Percentiles rank a stretch among this genome's conserved stretches.
Conservation (phyloP, 2,888 invertebrate species). For the Hydraecia micacea region DNA sequence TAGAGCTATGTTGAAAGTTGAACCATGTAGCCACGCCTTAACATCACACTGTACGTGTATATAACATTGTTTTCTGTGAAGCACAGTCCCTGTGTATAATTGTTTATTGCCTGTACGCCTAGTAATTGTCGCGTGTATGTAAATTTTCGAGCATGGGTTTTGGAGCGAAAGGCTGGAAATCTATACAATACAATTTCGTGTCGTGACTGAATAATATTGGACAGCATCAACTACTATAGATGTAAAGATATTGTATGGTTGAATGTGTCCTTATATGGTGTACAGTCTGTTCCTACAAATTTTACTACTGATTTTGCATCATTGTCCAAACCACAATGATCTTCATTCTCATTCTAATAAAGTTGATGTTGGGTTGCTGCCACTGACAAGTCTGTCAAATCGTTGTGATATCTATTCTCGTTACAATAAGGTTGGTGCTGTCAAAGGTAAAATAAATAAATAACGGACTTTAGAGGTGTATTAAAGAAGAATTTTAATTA, state of each 20-base stretch:
- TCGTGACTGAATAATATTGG: not conserved
- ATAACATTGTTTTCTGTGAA: conserved; percentile 30
- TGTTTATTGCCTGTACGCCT: conserved; percentile 40
- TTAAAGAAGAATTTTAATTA: too few relatives aligned
- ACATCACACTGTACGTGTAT: conserved; percentile 3
- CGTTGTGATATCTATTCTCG: too few relatives aligned
- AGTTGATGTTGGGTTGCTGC: not conserved
- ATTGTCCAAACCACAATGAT: too few relatives aligned
- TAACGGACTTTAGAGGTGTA: too few relatives aligned
- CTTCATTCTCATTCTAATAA: not conserved
- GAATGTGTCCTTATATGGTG: not conserved
- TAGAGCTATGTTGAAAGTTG: conserved; percentile 6
- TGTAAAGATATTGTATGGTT: not conserved
- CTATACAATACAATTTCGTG: conserved; percentile 1
- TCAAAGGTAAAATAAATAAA: too few relatives aligned
- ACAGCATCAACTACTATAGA: not conserved
- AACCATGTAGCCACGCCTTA: conserved; percentile 27
- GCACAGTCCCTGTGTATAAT: conserved; percentile 29
- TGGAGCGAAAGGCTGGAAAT: conserved; percentile 7
- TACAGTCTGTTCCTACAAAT: not conserved
- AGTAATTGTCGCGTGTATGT: conserved; percentile 46
- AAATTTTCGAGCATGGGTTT: conserved; percentile 18
- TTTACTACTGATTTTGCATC: not conserved
- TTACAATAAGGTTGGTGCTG: too few relatives aligned
- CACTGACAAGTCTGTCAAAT: too few relatives aligned